phyloP scores from a whole-genome alignment of 2,113 vertebrate genomes.

The Mastomys natalensis region DNA sequence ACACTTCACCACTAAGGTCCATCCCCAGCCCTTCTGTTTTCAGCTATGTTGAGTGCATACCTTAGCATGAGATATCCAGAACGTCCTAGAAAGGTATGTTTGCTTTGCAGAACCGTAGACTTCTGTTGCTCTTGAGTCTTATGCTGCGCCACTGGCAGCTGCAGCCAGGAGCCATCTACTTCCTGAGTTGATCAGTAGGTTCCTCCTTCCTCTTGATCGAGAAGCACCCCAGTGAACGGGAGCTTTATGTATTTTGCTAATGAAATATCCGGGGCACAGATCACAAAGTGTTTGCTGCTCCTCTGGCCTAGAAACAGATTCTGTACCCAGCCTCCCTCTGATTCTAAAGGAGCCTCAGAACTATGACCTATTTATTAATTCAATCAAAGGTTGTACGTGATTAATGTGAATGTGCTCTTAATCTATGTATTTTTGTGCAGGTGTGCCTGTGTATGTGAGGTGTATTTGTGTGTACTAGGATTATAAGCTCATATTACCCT shows the following conservation, averaged over 20 bases:
- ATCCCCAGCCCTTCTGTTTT: neutral
- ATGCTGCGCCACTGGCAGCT: neutral
- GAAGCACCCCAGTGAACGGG: neutral
- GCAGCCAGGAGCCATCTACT: neutral
- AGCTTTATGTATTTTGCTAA: neutral
- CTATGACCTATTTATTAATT: neutral
- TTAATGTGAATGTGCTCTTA: neutral
- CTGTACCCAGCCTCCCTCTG: neutral
- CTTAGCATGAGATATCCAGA: neutral
- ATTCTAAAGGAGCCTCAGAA: neutral
- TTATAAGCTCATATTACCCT: neutral
- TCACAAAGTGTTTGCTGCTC: neutral
- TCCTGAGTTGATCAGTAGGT: neutral
- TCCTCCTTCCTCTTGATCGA: conserved; percentile 31
- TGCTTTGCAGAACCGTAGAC: neutral
- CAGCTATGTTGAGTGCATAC: neutral
- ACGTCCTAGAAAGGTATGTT: neutral
- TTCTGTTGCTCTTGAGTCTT: neutral
- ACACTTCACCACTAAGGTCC: neutral
- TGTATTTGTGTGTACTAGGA: neutral
- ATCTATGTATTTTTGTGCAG: neutral
- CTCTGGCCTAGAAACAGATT: neutral
- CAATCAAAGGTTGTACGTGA: neutral
- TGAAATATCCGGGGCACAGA: neutral
- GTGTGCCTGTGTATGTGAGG: neutral